A percentile compares a stretch with the other conserved stretches of the same genome.
Conservation (phyloP, 2,797 vertebrate genomes). For the Erithacus rubecula region DNA sequence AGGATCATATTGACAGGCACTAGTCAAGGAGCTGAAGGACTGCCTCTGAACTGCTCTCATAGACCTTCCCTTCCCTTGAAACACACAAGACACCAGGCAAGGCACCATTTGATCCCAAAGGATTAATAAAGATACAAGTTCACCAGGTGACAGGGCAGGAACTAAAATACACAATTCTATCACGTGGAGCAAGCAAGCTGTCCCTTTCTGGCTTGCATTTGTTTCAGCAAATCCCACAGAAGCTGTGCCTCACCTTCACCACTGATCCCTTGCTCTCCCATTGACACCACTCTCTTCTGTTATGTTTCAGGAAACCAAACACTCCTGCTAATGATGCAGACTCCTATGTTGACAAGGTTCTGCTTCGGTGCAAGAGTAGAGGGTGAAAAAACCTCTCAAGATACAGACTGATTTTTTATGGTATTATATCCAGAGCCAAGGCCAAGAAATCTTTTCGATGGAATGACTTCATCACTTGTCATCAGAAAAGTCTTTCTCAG, state of each 20-base stretch:
- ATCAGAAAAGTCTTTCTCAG: conserved; percentile 18
- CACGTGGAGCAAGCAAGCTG: conserved; percentile 11
- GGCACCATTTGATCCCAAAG: background rate
- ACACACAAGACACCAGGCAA: background rate
- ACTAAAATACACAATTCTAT: background rate
- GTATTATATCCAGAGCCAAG: background rate
- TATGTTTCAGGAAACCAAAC: conserved; percentile 59
- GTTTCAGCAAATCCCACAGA: conserved; percentile 50
- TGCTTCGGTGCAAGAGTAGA: conserved; percentile 36
- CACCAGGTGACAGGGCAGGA: background rate
- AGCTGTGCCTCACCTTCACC: background rate
- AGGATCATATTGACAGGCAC: background rate
- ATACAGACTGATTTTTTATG: conserved; percentile 5
- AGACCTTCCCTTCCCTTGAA: background rate
- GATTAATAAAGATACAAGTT: background rate
- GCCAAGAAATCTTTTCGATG: conserved; percentile 25
- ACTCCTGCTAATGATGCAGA: conserved; percentile 60
- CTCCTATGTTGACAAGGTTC: conserved; percentile 21
- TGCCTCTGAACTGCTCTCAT: background rate
- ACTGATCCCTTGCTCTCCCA: background rate
- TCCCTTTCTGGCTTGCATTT: conserved; percentile 44
- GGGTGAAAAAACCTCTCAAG: background rate
- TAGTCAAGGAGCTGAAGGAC: background rate
- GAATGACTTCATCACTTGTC: conserved; percentile 59
- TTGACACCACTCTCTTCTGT: background rate